Base-by-base conservation (phyloP, 2,113 vertebrate genomes). In the Microtus oregoni region DNA sequence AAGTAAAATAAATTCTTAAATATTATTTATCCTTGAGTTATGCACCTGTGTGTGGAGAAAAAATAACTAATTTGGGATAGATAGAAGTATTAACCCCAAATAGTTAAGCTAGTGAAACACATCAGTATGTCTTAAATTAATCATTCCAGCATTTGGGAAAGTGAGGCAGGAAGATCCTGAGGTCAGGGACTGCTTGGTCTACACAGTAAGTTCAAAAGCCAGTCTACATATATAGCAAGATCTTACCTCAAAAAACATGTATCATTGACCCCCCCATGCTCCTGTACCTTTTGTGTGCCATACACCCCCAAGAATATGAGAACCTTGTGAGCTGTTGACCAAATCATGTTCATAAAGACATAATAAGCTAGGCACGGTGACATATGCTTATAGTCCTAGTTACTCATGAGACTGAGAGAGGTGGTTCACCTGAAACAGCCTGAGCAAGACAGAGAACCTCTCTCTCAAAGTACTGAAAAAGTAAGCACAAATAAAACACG, bases 21-120 rank as follows among this genome's bases (percentile, higher is more conserved):
- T 73, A 20, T 47, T 77, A 83, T 96, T 94, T 97, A 96, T 92
- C 26, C 28, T 70, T 88, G 44, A 78, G 81, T 90, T 38, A 47
- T 94, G 52, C 70, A 95, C 41, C 32, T 52, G 70, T 47, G 19
- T 81, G 50, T 91, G 20, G 41, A 89, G 89, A 96, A 95, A 7
- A 7, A 91, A 96, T 38, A 85, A 1, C 9, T 47, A 58, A 65
- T n/a, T 83, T 78, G 44, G 86, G 81, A 65, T n/a, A 89, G 22
- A 12, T 96, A 94, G 89, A 79, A 95, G 90, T 97, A 63, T 79
- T 97, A 93, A 95, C 92, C n/a, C 87, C 47, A 72, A 92, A 65
- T 94, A 85, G 0, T 96, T 92, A 95, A 90, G 68, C 19, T 75
- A 41, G 17, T 17, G 47, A 72, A 93, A 35, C 1, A 65, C 7